phyloP scores from a whole-genome alignment of 2,797 vertebrate species.

The Enteromius argenteus region DNA sequence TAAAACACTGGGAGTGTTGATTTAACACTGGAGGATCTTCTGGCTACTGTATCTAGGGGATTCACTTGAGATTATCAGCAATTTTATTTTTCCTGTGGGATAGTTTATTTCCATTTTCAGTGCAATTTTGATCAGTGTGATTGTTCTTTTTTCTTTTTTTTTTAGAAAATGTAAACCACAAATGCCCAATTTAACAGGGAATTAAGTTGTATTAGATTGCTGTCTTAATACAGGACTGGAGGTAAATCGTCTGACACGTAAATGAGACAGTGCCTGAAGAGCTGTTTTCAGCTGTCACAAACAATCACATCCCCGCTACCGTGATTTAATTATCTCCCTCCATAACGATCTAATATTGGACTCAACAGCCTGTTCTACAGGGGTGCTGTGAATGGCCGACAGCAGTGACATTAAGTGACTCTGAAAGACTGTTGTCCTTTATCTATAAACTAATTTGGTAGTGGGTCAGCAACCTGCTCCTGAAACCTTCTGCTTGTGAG shows the following conservation, averaged over 20 bases:
- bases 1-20: no score
- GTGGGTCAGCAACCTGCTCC: neutral
- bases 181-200: constrained; percentile 12
- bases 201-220: constrained; percentile 24
- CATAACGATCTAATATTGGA: constrained; percentile 49
- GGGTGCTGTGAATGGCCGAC: constrained; percentile 38
- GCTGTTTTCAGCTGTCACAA: constrained; percentile 41
- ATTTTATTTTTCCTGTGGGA: neutral
- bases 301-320: constrained; percentile 19
- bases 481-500: neutral
- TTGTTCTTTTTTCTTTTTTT: neutral
- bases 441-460: constrained; percentile 36
- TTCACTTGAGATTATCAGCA: neutral
- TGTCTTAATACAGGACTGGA: constrained; percentile 13
- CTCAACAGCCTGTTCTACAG: constrained; percentile 27
- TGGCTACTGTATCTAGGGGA: neutral
- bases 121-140: neutral
- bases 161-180: neutral
- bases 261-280: constrained; percentile 40
- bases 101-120: neutral
- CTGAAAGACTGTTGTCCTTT: constrained; percentile 40
- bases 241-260: constrained; percentile 40
- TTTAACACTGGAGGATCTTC: neutral
- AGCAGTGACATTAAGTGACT: constrained; percentile 37
- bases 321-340: constrained; percentile 55